Percentiles rank a stretch among this genome's conserved stretches.
Conservation (phyloP, 2,797 vertebrate species). For the Cyprinodon diabolis region DNA sequence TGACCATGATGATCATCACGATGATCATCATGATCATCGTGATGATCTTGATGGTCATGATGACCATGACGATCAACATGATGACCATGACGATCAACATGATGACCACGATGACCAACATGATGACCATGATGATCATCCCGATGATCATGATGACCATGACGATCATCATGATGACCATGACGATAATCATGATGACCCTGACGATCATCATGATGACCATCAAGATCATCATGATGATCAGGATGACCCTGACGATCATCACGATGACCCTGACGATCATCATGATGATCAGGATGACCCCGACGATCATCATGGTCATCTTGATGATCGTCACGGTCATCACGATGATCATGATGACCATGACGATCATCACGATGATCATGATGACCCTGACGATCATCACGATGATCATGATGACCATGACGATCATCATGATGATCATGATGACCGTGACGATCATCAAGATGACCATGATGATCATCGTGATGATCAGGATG, state of each 20-base stretch:
- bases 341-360: conserved; percentile 35
- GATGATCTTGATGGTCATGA: conserved; percentile 35
- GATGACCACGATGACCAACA: conserved; percentile 26
- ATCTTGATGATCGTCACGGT: not conserved
- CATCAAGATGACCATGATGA: conserved; percentile 39
- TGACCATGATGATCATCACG: conserved; percentile 29
- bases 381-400: conserved; percentile 18
- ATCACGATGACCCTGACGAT: conserved; percentile 33
- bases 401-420: conserved; percentile 23
- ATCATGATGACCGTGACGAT: not conserved
- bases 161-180: conserved; percentile 21
- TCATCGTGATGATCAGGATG: conserved; percentile 31
- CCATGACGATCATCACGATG: conserved; percentile 26
- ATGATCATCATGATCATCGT: conserved; percentile 28
- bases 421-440: conserved; percentile 7
- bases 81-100: conserved; percentile 26
- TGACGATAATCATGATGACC: conserved; percentile 34
- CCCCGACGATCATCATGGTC: not conserved
- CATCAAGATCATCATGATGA: not conserved
- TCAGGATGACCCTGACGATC: not conserved
- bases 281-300: conserved; percentile 31
- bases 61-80: conserved; percentile 28
- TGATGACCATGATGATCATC: too few relatives aligned
- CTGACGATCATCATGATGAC: conserved; percentile 7
- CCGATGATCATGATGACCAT: conserved; percentile 22